phyloP scores from a whole-genome alignment of 2,113 vertebrate genomes.

The Triplophysa tibetana region DNA sequence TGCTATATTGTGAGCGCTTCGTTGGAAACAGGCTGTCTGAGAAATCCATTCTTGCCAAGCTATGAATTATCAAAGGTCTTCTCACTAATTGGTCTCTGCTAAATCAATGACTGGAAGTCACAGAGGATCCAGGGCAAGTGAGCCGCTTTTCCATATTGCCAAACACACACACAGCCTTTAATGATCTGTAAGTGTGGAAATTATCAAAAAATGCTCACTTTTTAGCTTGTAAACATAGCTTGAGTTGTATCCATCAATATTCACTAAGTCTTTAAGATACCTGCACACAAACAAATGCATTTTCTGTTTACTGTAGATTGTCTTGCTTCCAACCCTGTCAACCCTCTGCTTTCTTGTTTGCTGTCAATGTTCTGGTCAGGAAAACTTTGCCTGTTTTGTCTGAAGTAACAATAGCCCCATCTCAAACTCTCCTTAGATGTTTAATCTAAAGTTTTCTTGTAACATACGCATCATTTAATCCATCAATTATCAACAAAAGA shows the following conservation, averaged over 20 bases:
- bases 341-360: not conserved
- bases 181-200: conserved; percentile 33
- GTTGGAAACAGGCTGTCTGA: conserved; percentile 28
- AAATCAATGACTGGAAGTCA: conserved; percentile 52
- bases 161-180: conserved; percentile 40
- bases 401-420: too few relatives aligned
- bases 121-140: conserved; percentile 42
- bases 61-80: conserved; percentile 50
- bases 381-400: not conserved
- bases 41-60: conserved; percentile 47
- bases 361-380: not conserved
- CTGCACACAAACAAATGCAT: not conserved
- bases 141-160: conserved; percentile 46
- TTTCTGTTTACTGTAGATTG: conserved; percentile 12
- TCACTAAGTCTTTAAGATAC: not conserved
- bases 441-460: not conserved
- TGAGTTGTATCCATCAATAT: conserved; percentile 8
- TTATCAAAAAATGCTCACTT: conserved; percentile 8
- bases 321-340: not conserved
- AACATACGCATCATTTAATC: not conserved
- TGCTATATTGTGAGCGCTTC: conserved; percentile 35
- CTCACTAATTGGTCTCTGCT: conserved; percentile 57
- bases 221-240: conserved; percentile 50
- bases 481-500: conserved; percentile 5
- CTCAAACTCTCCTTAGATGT: not conserved